Percentiles rank a stretch among this genome's conserved stretches.
phyloP scores from a whole-genome alignment of 2,113 vertebrate genomes.

The Triplophysa dalaica region DNA sequence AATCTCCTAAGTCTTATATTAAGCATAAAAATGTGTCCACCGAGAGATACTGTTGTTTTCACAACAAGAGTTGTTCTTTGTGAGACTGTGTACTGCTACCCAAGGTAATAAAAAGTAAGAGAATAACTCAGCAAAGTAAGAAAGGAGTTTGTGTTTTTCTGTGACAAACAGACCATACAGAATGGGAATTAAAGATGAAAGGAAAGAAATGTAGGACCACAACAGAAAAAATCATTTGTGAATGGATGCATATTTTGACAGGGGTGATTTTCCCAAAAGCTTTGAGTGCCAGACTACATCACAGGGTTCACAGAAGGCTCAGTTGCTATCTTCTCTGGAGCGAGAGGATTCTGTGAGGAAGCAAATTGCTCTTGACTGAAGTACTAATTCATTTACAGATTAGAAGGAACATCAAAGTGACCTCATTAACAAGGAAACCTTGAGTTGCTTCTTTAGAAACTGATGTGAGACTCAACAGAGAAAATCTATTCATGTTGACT shows the following conservation, averaged over 20 bases:
- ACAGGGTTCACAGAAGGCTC: neutral
- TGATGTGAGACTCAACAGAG: neutral
- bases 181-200: neutral
- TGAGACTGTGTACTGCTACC: neutral
- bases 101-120: neutral
- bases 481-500: neutral
- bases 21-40: neutral
- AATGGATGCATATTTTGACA: neutral
- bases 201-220: neutral
- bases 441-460: neutral
- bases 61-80: neutral
- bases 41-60: neutral
- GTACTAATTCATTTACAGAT: conserved; percentile 18
- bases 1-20: neutral
- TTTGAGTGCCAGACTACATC: neutral
- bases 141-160: neutral
- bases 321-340: neutral
- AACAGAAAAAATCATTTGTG: neutral
- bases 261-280: neutral
- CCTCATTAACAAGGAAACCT: neutral
- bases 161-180: neutral
- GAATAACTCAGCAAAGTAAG: neutral
- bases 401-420: neutral
- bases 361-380: neutral
- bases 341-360: neutral